Percentiles rank a stretch among this genome's conserved stretches.
phyloP scores from a whole-genome alignment of 2,888 invertebrate genomes.

The Tipula helvola region DNA sequence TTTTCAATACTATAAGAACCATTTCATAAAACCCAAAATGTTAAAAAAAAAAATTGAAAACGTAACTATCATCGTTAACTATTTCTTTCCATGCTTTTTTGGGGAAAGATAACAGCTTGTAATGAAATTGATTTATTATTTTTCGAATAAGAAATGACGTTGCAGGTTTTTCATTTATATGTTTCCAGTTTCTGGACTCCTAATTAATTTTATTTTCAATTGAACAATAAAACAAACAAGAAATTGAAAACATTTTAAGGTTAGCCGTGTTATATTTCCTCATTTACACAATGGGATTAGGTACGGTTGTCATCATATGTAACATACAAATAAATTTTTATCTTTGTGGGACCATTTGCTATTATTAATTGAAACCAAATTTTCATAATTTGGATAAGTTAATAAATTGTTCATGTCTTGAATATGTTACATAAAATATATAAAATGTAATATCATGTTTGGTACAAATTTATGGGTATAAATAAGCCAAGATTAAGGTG shows the following conservation, averaged over 20 bases:
- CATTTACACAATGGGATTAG: not conserved
- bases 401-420: not conserved
- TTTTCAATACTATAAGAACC: not conserved
- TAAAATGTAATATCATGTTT: not conserved
- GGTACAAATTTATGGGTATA: not conserved
- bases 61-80: not conserved
- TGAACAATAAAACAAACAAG: not conserved
- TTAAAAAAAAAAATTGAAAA: not conserved
- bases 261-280: not conserved
- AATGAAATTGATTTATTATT: conserved; percentile 7
- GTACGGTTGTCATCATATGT: not conserved
- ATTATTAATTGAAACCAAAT: not conserved
- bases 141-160: not conserved
- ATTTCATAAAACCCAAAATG: not conserved
- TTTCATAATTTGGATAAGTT: not conserved
- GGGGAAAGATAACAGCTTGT: not conserved
- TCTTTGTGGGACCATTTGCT: not conserved
- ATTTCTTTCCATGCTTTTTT: not conserved
- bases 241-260: not conserved
- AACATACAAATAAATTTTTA: not conserved
- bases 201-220: not conserved
- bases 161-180: not conserved
- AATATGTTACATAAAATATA: not conserved
- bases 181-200: not conserved
- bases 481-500: not conserved